Conservation (phyloP, 2,113 vertebrate genomes). For the Sarotherodon lohbergeri region DNA sequence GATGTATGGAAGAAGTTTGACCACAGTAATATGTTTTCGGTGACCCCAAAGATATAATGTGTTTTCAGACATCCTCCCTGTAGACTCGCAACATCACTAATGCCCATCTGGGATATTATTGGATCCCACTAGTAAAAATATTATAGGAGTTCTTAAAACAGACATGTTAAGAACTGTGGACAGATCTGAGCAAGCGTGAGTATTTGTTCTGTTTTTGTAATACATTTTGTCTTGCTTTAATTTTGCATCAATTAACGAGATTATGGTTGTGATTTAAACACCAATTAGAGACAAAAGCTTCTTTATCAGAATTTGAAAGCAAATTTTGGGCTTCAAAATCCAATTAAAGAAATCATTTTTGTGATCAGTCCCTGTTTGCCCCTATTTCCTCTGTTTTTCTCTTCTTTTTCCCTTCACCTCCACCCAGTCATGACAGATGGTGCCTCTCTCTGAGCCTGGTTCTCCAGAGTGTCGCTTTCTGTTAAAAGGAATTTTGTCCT, state of each 20-base stretch:
- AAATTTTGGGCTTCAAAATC: not conserved
- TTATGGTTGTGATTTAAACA: not conserved
- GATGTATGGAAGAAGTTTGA: not conserved
- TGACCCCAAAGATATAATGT: not conserved
- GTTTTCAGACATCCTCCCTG: conserved; percentile 13
- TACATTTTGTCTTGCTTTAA: not conserved
- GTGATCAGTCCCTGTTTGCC: not conserved
- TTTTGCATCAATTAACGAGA: not conserved
- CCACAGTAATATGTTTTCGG: not conserved
- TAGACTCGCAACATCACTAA: not conserved
- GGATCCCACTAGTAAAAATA: not conserved
- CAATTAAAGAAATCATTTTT: rapidly evolving
- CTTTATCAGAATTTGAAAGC: not conserved
- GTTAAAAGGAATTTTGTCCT: not conserved
- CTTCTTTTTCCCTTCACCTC: not conserved
- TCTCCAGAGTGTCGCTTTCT: not conserved
- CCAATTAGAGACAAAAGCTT: not conserved
- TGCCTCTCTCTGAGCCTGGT: not conserved
- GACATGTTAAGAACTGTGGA: not conserved
- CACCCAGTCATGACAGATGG: not conserved
- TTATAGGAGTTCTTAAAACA: not conserved
- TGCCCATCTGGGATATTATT: not conserved
- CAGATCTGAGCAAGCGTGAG: not conserved
- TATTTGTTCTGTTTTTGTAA: not conserved
- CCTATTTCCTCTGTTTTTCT: not conserved